Percentiles rank a stretch among this genome's conserved stretches.
These are phyloP conservation scores for Prietella phreatophila DNA, from an alignment of 2,113 vertebrate genomes.

Conservation along the genomic window DNA sequence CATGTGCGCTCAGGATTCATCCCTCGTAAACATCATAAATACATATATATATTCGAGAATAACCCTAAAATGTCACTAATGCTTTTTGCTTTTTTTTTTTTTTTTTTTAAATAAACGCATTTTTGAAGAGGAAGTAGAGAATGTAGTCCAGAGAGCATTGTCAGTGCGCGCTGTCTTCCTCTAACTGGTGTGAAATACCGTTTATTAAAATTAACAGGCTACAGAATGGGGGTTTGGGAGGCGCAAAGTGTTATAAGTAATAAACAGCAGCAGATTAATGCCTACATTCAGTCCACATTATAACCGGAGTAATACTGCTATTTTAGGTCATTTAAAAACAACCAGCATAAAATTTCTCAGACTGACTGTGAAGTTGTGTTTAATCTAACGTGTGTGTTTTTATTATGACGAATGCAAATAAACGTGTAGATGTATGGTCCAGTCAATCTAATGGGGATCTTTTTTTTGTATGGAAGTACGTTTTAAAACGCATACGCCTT, in stretches of 20 bases:
- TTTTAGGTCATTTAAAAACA: not conserved
- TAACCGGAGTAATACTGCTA: no score
- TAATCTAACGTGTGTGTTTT: not conserved
- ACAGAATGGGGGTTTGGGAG: not conserved
- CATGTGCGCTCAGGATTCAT: conserved; percentile 37
- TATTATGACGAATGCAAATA: conserved; percentile 5
- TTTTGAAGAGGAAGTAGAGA: not conserved
- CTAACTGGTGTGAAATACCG: not conserved
- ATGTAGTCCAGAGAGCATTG: not conserved
- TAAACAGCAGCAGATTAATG: not conserved
- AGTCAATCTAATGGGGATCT: not conserved
- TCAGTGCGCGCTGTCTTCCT: not conserved
- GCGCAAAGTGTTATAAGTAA: not conserved
- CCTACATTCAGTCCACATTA: not conserved
- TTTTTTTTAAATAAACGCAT: not conserved
- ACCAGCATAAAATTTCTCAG: not conserved
- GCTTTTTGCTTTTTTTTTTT: not conserved
- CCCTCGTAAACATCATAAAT: conserved; percentile 16
- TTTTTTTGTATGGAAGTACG: not conserved
- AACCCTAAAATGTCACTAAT: not conserved
- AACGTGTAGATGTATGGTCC: not conserved
- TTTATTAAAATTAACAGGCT: not conserved
- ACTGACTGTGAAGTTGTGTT: not conserved
- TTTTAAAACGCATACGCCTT: not conserved
- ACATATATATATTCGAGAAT: conserved; percentile 6